phyloP scores from a whole-genome alignment of 1,140 invertebrate species.

The Drosophila jambulina region DNA sequence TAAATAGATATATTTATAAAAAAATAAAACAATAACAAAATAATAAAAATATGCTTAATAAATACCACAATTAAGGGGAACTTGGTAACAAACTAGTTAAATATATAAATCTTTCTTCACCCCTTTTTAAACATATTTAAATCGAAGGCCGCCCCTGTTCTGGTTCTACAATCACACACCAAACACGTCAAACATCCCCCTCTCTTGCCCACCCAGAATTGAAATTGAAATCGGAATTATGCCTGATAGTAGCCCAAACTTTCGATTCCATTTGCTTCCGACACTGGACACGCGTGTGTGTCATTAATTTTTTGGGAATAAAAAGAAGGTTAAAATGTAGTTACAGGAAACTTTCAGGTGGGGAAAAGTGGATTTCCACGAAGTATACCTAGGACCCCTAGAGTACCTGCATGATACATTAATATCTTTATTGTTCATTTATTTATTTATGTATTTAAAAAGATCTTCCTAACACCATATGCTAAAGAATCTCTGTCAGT shows the following conservation, averaged over 20 bases:
- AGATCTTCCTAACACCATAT: too few species aligned
- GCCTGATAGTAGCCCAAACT: conserved; percentile 7
- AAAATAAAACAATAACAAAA: neutral
- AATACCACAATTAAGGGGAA: neutral
- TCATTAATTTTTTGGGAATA: neutral
- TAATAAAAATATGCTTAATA: neutral
- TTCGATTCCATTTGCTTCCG: conserved; percentile 18
- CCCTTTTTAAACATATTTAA: neutral
- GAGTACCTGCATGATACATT: too few species aligned
- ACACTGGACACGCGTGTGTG: conserved; percentile 17
- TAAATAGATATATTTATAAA: too few species aligned
- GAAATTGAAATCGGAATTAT: conserved; percentile 18
- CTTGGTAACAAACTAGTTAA: neutral
- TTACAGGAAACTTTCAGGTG: neutral
- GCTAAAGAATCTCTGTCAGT: too few species aligned
- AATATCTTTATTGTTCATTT: too few species aligned
- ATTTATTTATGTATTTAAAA: too few species aligned
- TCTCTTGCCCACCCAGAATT: neutral
- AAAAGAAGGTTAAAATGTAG: neutral
- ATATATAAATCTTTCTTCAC: neutral
- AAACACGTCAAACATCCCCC: conserved; percentile 14
- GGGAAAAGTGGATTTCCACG: neutral
- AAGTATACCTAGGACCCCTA: neutral
- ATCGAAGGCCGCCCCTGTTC: neutral
- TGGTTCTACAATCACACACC: neutral